Conservation (phyloP, 1,140 invertebrate genomes). For the Anagrus nilaparvatae region DNA sequence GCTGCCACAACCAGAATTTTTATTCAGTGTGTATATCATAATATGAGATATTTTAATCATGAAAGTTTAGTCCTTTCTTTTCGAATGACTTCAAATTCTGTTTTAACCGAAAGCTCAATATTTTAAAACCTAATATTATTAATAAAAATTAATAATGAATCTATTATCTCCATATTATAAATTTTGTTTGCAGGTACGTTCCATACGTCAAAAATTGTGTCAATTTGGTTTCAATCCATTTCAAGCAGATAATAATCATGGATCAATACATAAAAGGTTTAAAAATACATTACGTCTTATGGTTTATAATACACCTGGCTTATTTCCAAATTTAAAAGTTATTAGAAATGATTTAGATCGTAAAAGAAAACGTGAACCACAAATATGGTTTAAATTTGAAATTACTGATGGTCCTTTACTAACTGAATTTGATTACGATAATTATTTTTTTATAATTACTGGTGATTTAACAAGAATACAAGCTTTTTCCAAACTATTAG, state of each 20-base stretch:
- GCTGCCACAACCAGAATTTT: too few species aligned
- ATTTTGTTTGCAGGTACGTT: constrained; percentile 13
- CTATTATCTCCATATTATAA: background rate
- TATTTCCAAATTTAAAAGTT: constrained; percentile 19
- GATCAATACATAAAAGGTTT: constrained; percentile 20
- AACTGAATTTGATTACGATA: constrained; percentile 20
- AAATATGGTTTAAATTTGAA: constrained; percentile 18
- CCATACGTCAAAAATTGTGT: constrained; percentile 19
- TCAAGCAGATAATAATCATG: constrained; percentile 12
- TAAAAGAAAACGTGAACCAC: constrained; percentile 20
- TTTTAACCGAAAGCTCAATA: background rate
- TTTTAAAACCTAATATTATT: background rate
- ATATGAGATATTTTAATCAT: too few species aligned
- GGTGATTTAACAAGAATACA: constrained; percentile 17
- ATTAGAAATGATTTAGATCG: constrained; percentile 21
- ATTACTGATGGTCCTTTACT: constrained; percentile 10
- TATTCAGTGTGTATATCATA: too few species aligned
- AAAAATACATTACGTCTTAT: constrained; percentile 18
- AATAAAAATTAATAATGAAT: background rate
- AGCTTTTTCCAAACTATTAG: constrained; percentile 20
- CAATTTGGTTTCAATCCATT: constrained; percentile 21
- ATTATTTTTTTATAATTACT: constrained; percentile 20
- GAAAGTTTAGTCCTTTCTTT: too few species aligned
- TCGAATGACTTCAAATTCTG: too few species aligned
- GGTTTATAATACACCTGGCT: constrained; percentile 20